Evolutionary conservation across 1,140 invertebrate genomes (phyloP).

Genomic region (Neocloeon triangulifer): DNA sequence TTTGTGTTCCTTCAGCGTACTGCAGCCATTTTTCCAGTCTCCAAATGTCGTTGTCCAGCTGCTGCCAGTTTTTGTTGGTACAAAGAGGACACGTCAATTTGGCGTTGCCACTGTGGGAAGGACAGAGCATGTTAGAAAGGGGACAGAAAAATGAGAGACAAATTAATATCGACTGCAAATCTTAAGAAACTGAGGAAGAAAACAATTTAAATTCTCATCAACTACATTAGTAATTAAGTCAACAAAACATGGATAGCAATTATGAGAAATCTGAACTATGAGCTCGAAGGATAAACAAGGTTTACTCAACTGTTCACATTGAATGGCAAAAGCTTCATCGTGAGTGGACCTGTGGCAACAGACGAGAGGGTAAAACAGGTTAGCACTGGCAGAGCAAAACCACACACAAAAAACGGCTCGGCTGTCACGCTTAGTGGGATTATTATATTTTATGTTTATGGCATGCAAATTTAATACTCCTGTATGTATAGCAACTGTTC

Average conservation of each 20-base stretch:
- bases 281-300: background rate
- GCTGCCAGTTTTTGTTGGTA: slow-evolving; percentile 66
- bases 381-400: too few species aligned
- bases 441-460: slow-evolving; percentile 3
- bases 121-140: slow-evolving; percentile 8
- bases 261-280: background rate
- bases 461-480: slow-evolving; percentile 3
- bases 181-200: too few species aligned
- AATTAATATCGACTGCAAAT: too few species aligned
- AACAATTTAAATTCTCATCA: too few species aligned
- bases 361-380: slow-evolving; percentile 12
- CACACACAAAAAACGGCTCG: too few species aligned
- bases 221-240: too few species aligned
- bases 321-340: slow-evolving; percentile 34
- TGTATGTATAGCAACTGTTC: slow-evolving; percentile 4
- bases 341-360: slow-evolving; percentile 29
- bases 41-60: slow-evolving; percentile 70
- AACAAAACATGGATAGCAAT: too few species aligned
- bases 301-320: slow-evolving; percentile 40
- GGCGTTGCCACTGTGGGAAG: slow-evolving; percentile 37
- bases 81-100: slow-evolving; percentile 56
- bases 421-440: background rate
- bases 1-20: slow-evolving; percentile 62
- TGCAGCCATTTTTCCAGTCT: slow-evolving; percentile 73
- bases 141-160: background rate